These are phyloP conservation scores for Athalia rosae DNA, from an alignment of 2,888 invertebrate species.

Conservation along the genomic window DNA sequence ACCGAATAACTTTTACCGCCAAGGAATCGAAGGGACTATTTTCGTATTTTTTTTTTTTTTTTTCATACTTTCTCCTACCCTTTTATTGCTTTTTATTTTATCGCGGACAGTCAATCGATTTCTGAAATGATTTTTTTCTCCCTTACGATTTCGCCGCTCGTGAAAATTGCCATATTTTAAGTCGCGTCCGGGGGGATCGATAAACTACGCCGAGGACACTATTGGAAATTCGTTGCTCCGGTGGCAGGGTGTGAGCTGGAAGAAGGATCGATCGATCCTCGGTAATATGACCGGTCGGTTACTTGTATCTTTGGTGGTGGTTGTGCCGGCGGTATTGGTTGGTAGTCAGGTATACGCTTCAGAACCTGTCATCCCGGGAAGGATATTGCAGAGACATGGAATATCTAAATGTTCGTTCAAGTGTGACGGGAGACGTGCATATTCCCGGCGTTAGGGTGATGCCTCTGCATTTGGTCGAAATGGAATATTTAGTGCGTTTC, in stretches of 20 bases:
- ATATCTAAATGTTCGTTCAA: slow-evolving; percentile 38
- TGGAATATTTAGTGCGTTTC: slow-evolving; percentile 39
- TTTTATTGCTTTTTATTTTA: no score
- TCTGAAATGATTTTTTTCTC: no score
- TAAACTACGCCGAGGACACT: not conserved
- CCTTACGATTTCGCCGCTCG: not conserved
- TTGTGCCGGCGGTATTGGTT: no score
- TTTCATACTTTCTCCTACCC: no score
- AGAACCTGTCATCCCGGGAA: slow-evolving; percentile 29
- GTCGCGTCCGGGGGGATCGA: no score
- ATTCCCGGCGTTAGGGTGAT: not conserved
- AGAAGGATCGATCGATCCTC: slow-evolving; percentile 3
- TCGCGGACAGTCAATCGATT: no score
- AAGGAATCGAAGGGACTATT: no score
- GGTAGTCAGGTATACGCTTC: no score
- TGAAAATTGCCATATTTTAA: not conserved
- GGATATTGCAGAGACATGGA: slow-evolving; percentile 42
- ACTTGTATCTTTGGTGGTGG: not conserved
- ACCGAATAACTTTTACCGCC: no score
- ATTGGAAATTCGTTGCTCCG: not conserved
- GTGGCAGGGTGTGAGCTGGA: no score
- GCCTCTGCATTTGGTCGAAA: not conserved
- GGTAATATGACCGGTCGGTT: slow-evolving; percentile 43
- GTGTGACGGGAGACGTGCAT: slow-evolving; percentile 27
- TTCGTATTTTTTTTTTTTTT: no score